Base-by-base conservation (phyloP, 2,797 vertebrate genomes). In the Poecilia wingei region DNA sequence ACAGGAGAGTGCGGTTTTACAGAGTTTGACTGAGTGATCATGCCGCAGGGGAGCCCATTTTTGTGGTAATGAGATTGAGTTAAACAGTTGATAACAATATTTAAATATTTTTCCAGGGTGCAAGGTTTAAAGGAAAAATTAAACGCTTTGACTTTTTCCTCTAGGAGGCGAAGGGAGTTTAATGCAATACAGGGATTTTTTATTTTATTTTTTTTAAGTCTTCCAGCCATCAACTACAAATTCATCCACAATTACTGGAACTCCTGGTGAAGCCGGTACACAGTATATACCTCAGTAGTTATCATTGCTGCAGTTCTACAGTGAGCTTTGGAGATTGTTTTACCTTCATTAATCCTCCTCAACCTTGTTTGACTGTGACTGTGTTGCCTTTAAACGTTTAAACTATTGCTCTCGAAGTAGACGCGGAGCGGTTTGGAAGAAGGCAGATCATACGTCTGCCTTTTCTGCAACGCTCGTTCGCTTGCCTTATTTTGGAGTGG, bases 1-100 rank as follows among this genome's bases (percentile, higher is more conserved):
- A 79, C 83, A 83, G 82, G 75, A 85, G 86, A 84, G 83, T 59
- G 72, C 59, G 81, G 28, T 79, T 86, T 90, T 83, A 81, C 79
- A 6, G 66, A 83, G 80, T 36, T 5, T 80, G 72, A 82, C 78
- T 79, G 76, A 86, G 72, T 77, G 78, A 87, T 86, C 84, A 81
- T 61, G 20, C 55, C 20, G 1, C 74, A 86, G 88, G 83, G 86
- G 79, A 84, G 86, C 47, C 76, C 74, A 70, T 87, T 93, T 41
- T 87, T 85, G 77, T 31, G 36, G 46, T 90, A 90, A 91, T 85
- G 7, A 5, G 31, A 64, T 20, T 64, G 31, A 64, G 31, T 64
- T 64, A 33, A 36, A 64, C 33, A 64, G 31, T 7, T 64, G 13
- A 20, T 36, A 61, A 61, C 28, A 64, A 33, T 36, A 64, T 64